phyloP scores from a whole-genome alignment of 2,797 vertebrate genomes.

The Enteromius anoplus region DNA sequence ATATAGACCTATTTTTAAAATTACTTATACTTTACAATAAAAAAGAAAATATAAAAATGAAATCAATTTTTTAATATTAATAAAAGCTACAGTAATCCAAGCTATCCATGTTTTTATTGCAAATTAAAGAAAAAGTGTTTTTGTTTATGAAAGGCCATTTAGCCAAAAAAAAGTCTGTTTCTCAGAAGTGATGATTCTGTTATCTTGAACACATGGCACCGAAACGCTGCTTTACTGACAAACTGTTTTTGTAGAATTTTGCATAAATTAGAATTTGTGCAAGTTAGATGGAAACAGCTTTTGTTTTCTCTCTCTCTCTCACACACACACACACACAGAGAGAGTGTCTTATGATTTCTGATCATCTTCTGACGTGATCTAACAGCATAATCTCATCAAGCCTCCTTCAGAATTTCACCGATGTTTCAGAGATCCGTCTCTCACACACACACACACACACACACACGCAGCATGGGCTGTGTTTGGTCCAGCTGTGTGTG shows the following conservation, averaged over 20 bases:
- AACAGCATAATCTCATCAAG: constrained; percentile 1
- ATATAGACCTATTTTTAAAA: not conserved
- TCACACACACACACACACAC: not conserved
- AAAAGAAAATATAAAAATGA: not conserved
- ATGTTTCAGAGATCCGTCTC: not conserved
- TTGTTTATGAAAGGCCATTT: not conserved
- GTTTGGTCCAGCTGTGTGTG: constrained; percentile 42
- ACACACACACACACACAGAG: not conserved
- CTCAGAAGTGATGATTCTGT: not conserved
- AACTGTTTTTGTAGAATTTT: not conserved
- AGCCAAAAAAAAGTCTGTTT: not conserved
- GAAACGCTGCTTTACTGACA: not conserved
- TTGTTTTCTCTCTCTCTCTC: not conserved
- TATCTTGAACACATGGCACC: not conserved
- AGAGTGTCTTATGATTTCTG: not conserved
- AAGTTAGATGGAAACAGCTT: not conserved
- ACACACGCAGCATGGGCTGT: not conserved
- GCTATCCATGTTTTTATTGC: not conserved
- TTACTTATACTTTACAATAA: not conserved
- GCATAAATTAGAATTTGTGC: not conserved
- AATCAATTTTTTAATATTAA: not conserved
- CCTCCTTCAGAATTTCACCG: not conserved
- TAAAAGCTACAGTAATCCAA: not conserved
- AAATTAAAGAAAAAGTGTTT: not conserved
- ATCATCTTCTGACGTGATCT: not conserved